A percentile compares a stretch with the other conserved stretches of the same genome.
Conservation (phyloP, 2,888 invertebrate genomes). For the Anticlea derivata region DNA sequence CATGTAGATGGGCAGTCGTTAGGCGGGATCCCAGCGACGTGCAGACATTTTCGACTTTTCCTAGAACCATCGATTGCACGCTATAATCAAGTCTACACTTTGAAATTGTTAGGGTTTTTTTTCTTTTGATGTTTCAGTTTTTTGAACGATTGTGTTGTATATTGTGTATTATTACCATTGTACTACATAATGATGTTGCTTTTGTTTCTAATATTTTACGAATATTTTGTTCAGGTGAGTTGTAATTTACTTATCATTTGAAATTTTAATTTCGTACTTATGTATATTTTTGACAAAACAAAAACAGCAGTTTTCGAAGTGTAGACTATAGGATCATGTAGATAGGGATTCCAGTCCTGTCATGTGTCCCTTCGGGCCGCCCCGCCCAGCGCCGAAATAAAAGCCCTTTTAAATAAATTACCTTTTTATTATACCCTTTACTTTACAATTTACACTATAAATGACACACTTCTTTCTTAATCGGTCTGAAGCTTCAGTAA, state of each 20-base stretch:
- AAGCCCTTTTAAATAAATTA: slow-evolving; percentile 59
- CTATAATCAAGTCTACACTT: slow-evolving; percentile 71
- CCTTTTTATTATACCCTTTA: slow-evolving; percentile 56
- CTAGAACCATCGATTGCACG: slow-evolving; percentile 67
- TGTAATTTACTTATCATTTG: slow-evolving; percentile 8
- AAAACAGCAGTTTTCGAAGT: slow-evolving; percentile 64
- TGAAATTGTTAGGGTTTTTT: slow-evolving; percentile 47
- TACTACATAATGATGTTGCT: no score
- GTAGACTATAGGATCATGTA: slow-evolving; percentile 70
- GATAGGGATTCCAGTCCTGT: slow-evolving; percentile 63
- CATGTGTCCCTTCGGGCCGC: slow-evolving; percentile 65
- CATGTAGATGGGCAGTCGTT: slow-evolving; percentile 71
- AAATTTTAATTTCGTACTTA: no score
- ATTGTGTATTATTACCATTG: slow-evolving; percentile 11
- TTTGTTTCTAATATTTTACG: slow-evolving; percentile 14
- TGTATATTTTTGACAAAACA: neutral
- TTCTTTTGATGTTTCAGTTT: slow-evolving; percentile 26
- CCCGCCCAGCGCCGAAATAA: slow-evolving; percentile 80
- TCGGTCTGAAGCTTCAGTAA: slow-evolving; percentile 56
- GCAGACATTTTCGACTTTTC: slow-evolving; percentile 32
- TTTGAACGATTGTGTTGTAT: slow-evolving; percentile 17
- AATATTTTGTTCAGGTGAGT: slow-evolving; percentile 20
- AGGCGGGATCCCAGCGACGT: slow-evolving; percentile 40
- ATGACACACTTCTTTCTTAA: slow-evolving; percentile 52
- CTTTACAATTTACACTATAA: slow-evolving; percentile 67